phyloP scores from a whole-genome alignment of 2,113 vertebrate species.

The Sorex araneus region DNA sequence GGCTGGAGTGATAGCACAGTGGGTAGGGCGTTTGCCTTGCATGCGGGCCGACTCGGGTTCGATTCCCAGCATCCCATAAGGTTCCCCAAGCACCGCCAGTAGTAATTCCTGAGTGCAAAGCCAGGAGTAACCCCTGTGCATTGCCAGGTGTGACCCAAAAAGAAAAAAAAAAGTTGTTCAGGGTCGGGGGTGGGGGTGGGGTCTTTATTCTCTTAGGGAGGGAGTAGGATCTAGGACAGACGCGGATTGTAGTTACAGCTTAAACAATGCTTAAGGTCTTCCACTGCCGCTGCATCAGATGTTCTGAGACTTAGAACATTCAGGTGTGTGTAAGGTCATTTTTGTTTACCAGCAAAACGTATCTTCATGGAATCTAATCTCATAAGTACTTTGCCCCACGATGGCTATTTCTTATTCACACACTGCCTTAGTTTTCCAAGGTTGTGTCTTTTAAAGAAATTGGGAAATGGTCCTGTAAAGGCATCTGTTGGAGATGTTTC shows the following conservation, averaged over 20 bases:
- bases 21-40: too few relatives aligned
- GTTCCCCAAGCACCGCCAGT: too few relatives aligned
- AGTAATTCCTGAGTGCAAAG: too few relatives aligned
- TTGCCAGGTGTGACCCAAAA: too few relatives aligned
- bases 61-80: too few relatives aligned
- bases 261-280: not conserved
- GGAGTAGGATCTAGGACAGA: not conserved
- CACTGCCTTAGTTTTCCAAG: constrained; percentile 52
- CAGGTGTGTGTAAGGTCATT: constrained; percentile 37
- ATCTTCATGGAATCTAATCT: constrained; percentile 59
- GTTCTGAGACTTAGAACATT: constrained; percentile 28
- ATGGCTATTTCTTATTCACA: constrained; percentile 42
- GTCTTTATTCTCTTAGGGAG: constrained; percentile 8
- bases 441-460: constrained; percentile 53
- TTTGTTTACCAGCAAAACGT: constrained; percentile 56
- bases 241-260: not conserved
- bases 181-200: too few relatives aligned
- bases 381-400: constrained; percentile 17
- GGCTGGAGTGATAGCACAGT: too few relatives aligned
- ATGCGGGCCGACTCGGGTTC: too few relatives aligned
- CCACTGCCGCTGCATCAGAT: not conserved
- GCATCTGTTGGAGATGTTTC: constrained; percentile 15
- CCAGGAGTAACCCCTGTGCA: too few relatives aligned
- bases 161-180: not conserved
- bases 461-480: not conserved